Conservation (phyloP, 2,113 vertebrate genomes). For the Tychaedon coryphoeus region DNA sequence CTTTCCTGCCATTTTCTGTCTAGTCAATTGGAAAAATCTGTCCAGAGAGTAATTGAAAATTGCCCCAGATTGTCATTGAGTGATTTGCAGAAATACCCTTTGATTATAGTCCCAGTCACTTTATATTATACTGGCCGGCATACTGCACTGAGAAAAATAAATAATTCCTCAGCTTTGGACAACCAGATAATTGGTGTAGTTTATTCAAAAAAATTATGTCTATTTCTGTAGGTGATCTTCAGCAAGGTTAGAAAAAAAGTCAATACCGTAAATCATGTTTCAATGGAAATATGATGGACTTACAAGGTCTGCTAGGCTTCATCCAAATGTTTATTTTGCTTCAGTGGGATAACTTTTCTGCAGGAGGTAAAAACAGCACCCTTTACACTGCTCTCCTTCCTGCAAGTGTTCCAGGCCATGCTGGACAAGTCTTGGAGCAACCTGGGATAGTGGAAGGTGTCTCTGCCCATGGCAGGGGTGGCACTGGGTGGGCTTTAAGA, state of each 20-base stretch:
- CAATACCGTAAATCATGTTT: conserved; percentile 47
- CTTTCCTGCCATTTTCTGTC: conserved; percentile 52
- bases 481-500: neutral
- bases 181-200: conserved; percentile 60
- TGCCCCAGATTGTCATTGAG: conserved; percentile 57
- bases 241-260: conserved; percentile 50
- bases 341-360: neutral
- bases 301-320: conserved; percentile 24
- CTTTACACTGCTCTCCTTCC: neutral
- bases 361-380: neutral
- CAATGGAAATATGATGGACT: conserved; percentile 46
- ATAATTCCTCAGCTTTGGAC: conserved; percentile 31
- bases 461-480: neutral
- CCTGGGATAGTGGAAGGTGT: accelerated
- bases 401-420: neutral
- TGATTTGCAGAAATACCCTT: conserved; percentile 58
- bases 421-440: accelerated
- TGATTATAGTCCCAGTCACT: conserved; percentile 47
- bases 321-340: conserved; percentile 50
- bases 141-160: conserved; percentile 30
- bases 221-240: conserved; percentile 42
- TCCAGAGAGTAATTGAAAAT: conserved; percentile 62
- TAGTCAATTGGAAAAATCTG: conserved; percentile 56
- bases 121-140: conserved; percentile 38
- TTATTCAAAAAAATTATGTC: conserved; percentile 50